These are phyloP conservation scores for Tetrax tetrax DNA, from an alignment of 2,113 vertebrate genomes.

Conservation along the genomic window DNA sequence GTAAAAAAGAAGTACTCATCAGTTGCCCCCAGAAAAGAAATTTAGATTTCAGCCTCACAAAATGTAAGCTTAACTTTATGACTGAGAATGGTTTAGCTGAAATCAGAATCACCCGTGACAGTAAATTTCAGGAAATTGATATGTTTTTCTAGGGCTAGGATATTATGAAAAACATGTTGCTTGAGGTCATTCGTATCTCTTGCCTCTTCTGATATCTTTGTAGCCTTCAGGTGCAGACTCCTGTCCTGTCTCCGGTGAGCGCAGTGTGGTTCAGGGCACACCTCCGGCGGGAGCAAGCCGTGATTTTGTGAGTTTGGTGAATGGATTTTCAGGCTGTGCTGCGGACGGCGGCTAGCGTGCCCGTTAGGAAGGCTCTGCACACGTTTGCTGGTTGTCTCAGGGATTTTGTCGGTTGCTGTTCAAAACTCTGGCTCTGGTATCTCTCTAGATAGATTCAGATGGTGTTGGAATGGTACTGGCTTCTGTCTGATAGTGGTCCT, in stretches of 20 bases:
- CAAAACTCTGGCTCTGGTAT: neutral
- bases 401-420: neutral
- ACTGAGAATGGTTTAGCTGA: neutral
- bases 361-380: neutral
- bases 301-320: neutral
- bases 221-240: neutral
- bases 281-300: neutral
- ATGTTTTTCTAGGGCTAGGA: neutral
- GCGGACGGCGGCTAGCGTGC: rapidly evolving
- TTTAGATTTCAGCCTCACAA: neutral
- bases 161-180: neutral
- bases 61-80: neutral
- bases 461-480: neutral
- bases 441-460: neutral
- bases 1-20: neutral
- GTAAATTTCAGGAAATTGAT: neutral
- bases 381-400: neutral
- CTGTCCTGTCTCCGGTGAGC: neutral
- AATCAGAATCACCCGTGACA: neutral
- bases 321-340: neutral
- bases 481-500: neutral
- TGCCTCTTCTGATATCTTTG: neutral
- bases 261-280: rapidly evolving
- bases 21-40: rapidly evolving
- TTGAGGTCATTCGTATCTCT: neutral